A percentile compares a stretch with the other conserved stretches of the same genome.
phyloP scores from a whole-genome alignment of 2,888 invertebrate species.

The Alloplasta piceator region DNA sequence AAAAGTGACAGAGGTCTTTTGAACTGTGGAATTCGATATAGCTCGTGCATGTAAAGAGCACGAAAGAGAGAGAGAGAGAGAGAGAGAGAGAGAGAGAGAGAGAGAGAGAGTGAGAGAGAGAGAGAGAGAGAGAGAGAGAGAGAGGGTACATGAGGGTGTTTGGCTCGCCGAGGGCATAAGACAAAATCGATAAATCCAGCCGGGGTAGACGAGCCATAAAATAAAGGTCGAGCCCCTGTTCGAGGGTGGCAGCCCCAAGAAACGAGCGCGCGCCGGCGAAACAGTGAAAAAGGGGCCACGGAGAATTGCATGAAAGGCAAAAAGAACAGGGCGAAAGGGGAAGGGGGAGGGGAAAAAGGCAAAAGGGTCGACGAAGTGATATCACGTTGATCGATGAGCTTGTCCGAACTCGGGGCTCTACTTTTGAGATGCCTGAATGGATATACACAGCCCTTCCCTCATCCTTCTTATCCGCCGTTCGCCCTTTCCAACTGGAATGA shows the following conservation, averaged over 20 bases:
- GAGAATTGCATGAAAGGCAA: conserved; percentile 29
- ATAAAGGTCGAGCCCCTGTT: conserved; percentile 58
- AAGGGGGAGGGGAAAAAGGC: conserved; percentile 14
- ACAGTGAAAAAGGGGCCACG: conserved; percentile 7
- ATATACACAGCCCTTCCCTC: conserved; percentile 22
- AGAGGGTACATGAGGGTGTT: conserved; percentile 50
- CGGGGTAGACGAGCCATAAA: conserved; percentile 59
- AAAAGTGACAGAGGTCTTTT: conserved; percentile 39
- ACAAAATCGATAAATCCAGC: conserved; percentile 55
- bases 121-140: too few relatives aligned
- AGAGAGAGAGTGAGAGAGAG: conserved; percentile 50
- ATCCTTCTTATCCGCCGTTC: conserved; percentile 18
- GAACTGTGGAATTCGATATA: conserved; percentile 39
- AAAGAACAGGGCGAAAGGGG: conserved; percentile 14
- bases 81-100: conserved; percentile 44
- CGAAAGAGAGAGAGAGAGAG: conserved; percentile 40
- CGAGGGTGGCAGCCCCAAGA: conserved; percentile 47
- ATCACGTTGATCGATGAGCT: conserved; percentile 62
- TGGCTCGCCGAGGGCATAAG: conserved; percentile 30
- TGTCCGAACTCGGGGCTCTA: conserved; percentile 47
- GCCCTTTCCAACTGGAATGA: conserved; percentile 46
- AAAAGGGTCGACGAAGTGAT: conserved; percentile 48
- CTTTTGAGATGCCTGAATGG: conserved; percentile 51
- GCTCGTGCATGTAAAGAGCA: conserved; percentile 23
- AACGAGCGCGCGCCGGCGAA: neutral